Base-by-base conservation (phyloP, 2,888 invertebrate genomes). In the Clistopyga incitator region DNA sequence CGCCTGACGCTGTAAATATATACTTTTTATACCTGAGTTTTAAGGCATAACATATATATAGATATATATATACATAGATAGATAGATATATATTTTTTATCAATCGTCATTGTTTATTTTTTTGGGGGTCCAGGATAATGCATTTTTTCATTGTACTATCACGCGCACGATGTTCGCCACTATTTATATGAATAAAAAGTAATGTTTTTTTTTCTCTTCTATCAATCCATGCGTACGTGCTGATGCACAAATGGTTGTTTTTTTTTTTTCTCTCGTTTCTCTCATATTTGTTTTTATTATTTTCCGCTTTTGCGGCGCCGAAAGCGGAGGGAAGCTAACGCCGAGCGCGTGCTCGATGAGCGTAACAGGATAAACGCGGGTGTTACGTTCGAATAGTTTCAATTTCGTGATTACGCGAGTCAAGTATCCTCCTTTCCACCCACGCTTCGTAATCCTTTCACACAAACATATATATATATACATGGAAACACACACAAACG, bases 21-120 rank as follows among this genome's bases (percentile, higher is more conserved):
- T 84, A 87, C 87, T 82, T 90, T 90, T 89, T 89, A 90, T 89
- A 90, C 89, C 88, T 86, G 88, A 88, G 88, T 89, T 88, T 85
- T 87, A 88, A 84, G 85, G 86, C 82, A 86, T 85, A 86, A 85
- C 85, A 85, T 85, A 86, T 59, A 81, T 56, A 86, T 71, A 83
- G 42, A 78, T 45, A 81, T 34, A 29, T 47, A 70, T 59, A 64
- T 75, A 84, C 79, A 82, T 81, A 71, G 34, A 71, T n/a, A 71
- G 52, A 23, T 23, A 72, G 29, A 74, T 84, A 81, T 82, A 76
- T 79, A 71, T 85, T 78, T 59, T 56, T 68, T 72, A 81, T 83
- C 82, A 54, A 64, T 82, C 81, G 56, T 80, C 70, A 47, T 75
- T 78, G 70, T 77, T 83, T 83, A 82, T 82, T 83, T 86, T 87